A percentile compares a stretch with the other conserved stretches of the same genome.
Evolutionary conservation across 2,113 vertebrate genomes (phyloP).

Genomic region (Epinephelus cyanopodus): DNA sequence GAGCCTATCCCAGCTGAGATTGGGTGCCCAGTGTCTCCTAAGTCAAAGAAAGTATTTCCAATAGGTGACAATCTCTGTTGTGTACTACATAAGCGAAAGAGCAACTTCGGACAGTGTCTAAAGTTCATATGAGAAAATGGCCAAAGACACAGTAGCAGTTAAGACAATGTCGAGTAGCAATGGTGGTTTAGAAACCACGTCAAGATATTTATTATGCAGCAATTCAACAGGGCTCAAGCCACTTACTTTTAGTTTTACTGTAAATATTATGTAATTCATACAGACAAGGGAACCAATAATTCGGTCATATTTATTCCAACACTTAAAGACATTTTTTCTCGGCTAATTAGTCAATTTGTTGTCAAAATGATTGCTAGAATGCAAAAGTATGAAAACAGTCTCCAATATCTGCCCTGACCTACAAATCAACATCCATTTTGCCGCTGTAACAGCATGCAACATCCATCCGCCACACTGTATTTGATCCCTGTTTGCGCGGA

Average conservation of each 20-base stretch:
- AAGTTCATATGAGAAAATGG: too few relatives aligned
- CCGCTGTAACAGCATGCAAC: neutral
- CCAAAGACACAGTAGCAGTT: too few relatives aligned
- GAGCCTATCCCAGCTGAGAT: too few relatives aligned
- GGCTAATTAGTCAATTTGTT: neutral
- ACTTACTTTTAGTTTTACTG: neutral
- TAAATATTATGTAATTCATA: neutral
- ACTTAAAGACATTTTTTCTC: neutral
- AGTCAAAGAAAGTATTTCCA: too few relatives aligned
- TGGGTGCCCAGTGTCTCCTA: too few relatives aligned
- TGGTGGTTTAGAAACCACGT: too few relatives aligned
- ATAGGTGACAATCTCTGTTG: too few relatives aligned
- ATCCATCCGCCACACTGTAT: conserved; percentile 3
- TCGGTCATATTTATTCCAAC: neutral
- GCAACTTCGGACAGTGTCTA: too few relatives aligned
- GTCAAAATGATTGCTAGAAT: neutral
- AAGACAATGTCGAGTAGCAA: too few relatives aligned
- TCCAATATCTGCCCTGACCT: neutral
- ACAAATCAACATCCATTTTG: neutral
- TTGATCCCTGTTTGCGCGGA: conserved; percentile 30
- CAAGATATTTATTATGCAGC: too few relatives aligned
- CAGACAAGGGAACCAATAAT: neutral
- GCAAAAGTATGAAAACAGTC: neutral
- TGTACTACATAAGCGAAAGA: too few relatives aligned
- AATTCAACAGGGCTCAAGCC: too few relatives aligned